A percentile compares a stretch with the other conserved stretches of the same genome.
Evolutionary conservation across 2,113 vertebrate genomes (phyloP).

Genomic region (Myodes glareolus): DNA sequence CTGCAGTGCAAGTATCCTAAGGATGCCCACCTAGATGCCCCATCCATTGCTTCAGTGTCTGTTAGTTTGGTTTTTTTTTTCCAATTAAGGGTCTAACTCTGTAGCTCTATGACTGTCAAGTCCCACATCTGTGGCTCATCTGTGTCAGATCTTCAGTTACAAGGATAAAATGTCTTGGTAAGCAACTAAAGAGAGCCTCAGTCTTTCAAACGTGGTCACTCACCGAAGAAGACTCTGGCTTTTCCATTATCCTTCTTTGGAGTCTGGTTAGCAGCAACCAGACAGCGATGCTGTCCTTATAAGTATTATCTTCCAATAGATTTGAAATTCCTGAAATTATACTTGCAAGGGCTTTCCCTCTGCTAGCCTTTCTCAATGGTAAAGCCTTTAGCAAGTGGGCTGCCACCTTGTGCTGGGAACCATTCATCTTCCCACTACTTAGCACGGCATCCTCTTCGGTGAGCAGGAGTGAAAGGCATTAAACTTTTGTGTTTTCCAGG

Average conservation of each 20-base stretch:
- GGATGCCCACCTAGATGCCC: background rate
- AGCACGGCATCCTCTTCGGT: background rate
- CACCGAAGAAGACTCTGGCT: background rate
- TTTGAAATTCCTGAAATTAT: constrained; percentile 17
- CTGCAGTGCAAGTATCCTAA: background rate
- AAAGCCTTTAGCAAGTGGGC: background rate
- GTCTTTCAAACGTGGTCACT: constrained; percentile 24
- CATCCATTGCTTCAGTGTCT: background rate
- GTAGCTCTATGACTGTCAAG: constrained; percentile 1
- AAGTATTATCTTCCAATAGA: background rate
- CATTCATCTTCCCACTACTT: background rate
- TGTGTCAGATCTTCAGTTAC: constrained; percentile 28
- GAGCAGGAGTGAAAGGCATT: background rate
- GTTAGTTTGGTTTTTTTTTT: background rate
- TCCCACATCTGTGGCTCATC: background rate
- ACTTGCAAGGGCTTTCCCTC: background rate
- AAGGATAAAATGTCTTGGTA: constrained; percentile 28
- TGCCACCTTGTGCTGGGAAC: background rate
- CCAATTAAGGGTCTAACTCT: background rate
- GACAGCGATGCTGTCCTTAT: background rate
- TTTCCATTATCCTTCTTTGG: constrained; percentile 16
- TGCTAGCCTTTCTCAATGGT: background rate
- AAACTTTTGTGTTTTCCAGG: background rate
- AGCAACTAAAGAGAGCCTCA: constrained; percentile 33
- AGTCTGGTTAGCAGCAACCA: background rate